Evolutionary conservation across 2,113 vertebrate genomes (phyloP), one percentile per base, ranked within the genome.

Genomic region (Tachysurus fulvidraco): DNA sequence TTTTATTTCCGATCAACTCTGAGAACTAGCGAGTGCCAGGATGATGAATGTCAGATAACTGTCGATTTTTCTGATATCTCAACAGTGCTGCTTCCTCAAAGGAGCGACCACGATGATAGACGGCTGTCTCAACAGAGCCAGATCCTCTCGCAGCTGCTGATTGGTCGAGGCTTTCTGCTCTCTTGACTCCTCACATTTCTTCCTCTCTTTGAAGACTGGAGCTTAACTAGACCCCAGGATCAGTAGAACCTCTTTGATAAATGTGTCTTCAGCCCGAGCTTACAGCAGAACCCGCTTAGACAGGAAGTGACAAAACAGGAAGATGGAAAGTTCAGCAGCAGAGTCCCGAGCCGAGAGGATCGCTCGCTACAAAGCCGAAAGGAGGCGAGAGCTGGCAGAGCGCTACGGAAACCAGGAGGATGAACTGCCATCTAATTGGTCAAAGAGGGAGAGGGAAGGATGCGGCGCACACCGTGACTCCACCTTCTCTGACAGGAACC

Each of bases 331-430:
- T 85, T 84, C 89, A 0, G 89, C 87, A 30, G 89, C 92, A 85
- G 95, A 95, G 90, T 91, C 95, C 77, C 91, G 95, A 77, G 92
- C 95, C 0, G 95, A 95, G 89, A 92, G 95, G 46, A 96, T 96
- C 0, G 95, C 95, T 69, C 94, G 94, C 69, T 96, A 96, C 84
- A 96, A 96, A 90, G 94, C 94, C 0, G 95, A 96, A 91, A 92
- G 95, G 89, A 90, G 95, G 83, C 88, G 94, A 73, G 94, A 95
- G 50, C 91, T 95, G 89, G 94, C 93, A 0, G 94, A 95, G 23
- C 93, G 91, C 62, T 95, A 89, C 0, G 93, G 93, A 74, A 89
- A 89, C 90, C 17, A 83, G 17, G 94, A 95, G 71, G 94, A 96
- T 86, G 94, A 95, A 84, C 89, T 93, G 11, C 92, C 93, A 4